phyloP scores from a whole-genome alignment of 1,140 invertebrate species.

The Drosophila fuyamai region DNA sequence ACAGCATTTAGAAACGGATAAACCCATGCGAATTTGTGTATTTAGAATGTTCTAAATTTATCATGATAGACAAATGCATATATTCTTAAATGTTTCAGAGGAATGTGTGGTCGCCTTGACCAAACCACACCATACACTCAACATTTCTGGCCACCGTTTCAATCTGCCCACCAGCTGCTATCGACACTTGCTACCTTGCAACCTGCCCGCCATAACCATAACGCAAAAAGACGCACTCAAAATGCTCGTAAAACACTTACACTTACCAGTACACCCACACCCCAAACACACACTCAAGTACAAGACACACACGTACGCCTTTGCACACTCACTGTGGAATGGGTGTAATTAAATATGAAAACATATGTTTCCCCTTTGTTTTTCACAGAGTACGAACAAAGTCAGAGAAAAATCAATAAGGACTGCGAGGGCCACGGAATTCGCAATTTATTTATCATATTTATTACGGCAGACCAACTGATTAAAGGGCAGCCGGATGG shows the following conservation, averaged over 20 bases:
- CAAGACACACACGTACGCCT: conserved; percentile 24
- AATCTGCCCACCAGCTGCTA: conserved; percentile 36
- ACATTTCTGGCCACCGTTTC: conserved; percentile 8
- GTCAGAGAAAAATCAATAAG: conserved; percentile 70
- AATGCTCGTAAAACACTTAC: conserved; percentile 65
- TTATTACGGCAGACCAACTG: conserved; percentile 31
- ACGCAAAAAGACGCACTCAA: conserved; percentile 47
- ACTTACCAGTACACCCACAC: conserved; percentile 26
- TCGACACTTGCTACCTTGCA: conserved; percentile 29
- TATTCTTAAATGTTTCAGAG: not conserved
- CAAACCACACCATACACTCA: not conserved
- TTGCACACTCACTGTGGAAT: conserved; percentile 48
- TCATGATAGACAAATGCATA: too few species aligned
- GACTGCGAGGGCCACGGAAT: conserved; percentile 28
- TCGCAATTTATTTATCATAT: conserved; percentile 58
- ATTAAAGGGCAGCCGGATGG: not conserved
- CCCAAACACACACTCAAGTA: conserved; percentile 6
- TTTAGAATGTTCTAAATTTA: too few species aligned
- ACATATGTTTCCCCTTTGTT: conserved; percentile 75
- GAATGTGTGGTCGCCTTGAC: too few species aligned
- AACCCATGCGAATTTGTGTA: too few species aligned
- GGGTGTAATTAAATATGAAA: conserved; percentile 78
- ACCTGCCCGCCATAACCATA: conserved; percentile 38
- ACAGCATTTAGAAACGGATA: too few species aligned
- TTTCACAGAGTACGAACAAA: conserved; percentile 42